These are phyloP conservation scores for Ambastaia sidthimunki DNA, from an alignment of 2,797 vertebrate genomes.

Conservation along the genomic window DNA sequence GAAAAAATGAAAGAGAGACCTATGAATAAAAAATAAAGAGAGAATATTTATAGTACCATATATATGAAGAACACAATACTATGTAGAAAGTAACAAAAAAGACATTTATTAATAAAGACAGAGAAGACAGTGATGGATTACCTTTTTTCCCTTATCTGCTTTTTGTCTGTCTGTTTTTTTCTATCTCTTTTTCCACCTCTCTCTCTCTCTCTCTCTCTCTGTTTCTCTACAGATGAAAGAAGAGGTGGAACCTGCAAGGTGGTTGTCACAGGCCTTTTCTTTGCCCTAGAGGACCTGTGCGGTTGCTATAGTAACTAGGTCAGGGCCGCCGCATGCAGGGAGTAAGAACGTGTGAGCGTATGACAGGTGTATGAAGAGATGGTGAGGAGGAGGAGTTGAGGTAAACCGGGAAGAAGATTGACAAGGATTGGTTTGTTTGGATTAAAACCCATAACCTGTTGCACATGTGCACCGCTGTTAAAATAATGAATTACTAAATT, in stretches of 20 bases:
- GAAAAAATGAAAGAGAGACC: background rate
- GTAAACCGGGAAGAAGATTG: constrained; percentile 44
- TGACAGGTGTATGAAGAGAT: constrained; percentile 60
- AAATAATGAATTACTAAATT: too few species aligned
- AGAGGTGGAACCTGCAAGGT: constrained; percentile 60
- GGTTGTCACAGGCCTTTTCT: constrained; percentile 61
- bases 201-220: too few species aligned
- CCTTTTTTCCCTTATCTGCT: background rate
- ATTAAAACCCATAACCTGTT: background rate
- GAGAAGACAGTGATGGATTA: background rate
- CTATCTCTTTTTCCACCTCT: too few species aligned
- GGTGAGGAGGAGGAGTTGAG: constrained; percentile 26
- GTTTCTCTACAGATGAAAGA: constrained; percentile 30
- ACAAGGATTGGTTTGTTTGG: constrained; percentile 34
- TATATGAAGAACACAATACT: background rate
- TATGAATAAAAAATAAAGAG: background rate
- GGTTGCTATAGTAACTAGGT: constrained; percentile 76
- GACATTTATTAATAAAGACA: background rate
- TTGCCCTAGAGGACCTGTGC: constrained; percentile 49
- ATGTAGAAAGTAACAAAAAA: background rate
- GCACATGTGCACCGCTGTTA: background rate
- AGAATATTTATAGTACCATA: constrained; percentile 18
- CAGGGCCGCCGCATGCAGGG: constrained; percentile 68
- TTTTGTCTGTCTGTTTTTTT: background rate
- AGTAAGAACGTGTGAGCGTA: constrained; percentile 61